Percentiles rank a stretch among this genome's conserved stretches.
phyloP scores from a whole-genome alignment of 2,888 invertebrate genomes.

The Nudaria mundana region DNA sequence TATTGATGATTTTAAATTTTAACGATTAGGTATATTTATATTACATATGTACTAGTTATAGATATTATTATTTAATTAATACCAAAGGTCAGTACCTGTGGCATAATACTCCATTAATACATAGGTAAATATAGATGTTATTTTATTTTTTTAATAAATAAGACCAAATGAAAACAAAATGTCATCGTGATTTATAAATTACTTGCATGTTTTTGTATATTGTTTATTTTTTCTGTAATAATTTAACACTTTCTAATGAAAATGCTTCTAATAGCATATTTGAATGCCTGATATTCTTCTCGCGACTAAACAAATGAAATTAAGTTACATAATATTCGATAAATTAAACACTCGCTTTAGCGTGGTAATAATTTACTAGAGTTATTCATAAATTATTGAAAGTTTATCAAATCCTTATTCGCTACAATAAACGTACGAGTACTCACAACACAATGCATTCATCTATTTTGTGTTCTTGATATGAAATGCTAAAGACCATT shows the following conservation, averaged over 20 bases:
- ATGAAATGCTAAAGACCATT: slow-evolving; percentile 1
- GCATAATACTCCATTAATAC: slow-evolving; percentile 60
- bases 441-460: slow-evolving; percentile 22
- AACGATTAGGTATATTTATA: slow-evolving; percentile 21
- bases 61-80: slow-evolving; percentile 37
- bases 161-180: slow-evolving; percentile 21
- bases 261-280: no score
- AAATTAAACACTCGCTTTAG: no score
- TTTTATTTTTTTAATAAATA: slow-evolving; percentile 44
- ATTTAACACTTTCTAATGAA: no score
- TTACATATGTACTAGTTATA: no score
- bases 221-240: no score
- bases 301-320: no score
- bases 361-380: slow-evolving; percentile 62
- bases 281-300: no score
- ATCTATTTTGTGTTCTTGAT: neutral
- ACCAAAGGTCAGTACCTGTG: slow-evolving; percentile 74
- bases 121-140: slow-evolving; percentile 36
- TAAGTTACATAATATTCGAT: no score
- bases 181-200: slow-evolving; percentile 12
- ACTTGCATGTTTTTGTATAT: no score
- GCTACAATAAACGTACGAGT: slow-evolving; percentile 23
- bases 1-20: slow-evolving; percentile 24
- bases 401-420: slow-evolving; percentile 20
- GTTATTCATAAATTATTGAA: slow-evolving; percentile 32